Evolutionary conservation across 2,888 invertebrate genomes (phyloP), one percentile per base, ranked within the genome.

Genomic region (Entomobrya multifasciata): DNA sequence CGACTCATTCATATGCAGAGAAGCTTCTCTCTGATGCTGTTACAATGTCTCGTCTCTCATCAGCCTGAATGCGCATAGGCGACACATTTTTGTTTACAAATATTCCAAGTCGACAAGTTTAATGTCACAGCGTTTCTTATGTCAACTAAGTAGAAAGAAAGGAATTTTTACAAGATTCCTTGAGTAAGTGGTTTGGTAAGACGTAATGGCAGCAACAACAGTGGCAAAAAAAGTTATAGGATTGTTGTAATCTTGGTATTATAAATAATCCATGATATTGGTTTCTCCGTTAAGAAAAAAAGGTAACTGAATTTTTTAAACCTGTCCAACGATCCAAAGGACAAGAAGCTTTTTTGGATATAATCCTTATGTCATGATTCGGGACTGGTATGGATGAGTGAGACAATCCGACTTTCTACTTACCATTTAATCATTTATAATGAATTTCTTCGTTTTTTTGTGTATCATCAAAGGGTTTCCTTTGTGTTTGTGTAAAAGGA

Each of bases 351-450:
- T 83, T 83, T 83, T 76, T 60, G 44, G 44, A 65, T 65, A 47
- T 76, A 83, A 76, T 83, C 74, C 30, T 83, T 62, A 65, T 62
- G 76, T 83, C 83, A 83, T 83, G 83, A 83, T 65, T 76, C 65
- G 74, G 65, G 62, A 74, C 76, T 52, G n/a, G 5, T 76, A 17
- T 22, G 30, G 41, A 10, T 8, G 4, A 36, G 36, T 6, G 36
- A 36, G 36, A 52, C 44, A 62, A 83, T 76, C 44, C 74, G 11
- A 62, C 47, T 62, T 74, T 82, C n/a, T n/a, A n/a, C n/a, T n/a
- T n/a, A n/a, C 74, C 76, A 41, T 83, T 83, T 83, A 83, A 83
- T 76, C 76, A 76, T 65, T 83, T 52, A 65, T 10, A 80, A 70
- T 30, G 55, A 83, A 65, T 65, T 65, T 76, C 60, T 27, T 52